Conservation (phyloP, 2,113 vertebrate genomes). For the Athene cunicularia region DNA sequence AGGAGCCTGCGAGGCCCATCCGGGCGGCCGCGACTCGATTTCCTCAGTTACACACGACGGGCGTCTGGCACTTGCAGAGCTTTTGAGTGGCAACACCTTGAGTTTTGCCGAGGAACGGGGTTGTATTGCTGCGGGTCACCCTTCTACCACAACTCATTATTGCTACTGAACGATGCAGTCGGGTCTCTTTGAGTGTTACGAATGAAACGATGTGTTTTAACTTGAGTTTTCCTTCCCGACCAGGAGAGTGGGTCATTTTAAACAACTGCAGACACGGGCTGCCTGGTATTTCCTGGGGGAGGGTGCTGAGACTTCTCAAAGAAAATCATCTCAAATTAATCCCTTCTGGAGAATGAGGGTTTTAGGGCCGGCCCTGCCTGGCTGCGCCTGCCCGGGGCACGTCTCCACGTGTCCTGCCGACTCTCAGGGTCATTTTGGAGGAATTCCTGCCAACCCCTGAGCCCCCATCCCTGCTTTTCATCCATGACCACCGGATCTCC, state of each 20-base stretch:
- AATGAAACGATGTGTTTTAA: not conserved
- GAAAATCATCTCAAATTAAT: not conserved
- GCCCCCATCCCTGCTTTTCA: not conserved
- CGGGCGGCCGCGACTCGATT: too few species aligned
- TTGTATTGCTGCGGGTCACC: not conserved
- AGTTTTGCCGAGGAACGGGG: not conserved
- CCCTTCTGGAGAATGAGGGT: not conserved
- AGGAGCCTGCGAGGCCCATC: not conserved
- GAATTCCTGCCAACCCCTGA: not conserved
- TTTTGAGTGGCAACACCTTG: not conserved
- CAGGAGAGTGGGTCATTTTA: not conserved
- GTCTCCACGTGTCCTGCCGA: rapidly evolving
- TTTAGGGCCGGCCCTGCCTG: rapidly evolving
- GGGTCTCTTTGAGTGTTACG: not conserved
- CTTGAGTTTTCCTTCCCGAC: not conserved
- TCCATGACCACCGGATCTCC: not conserved
- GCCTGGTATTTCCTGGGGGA: not conserved
- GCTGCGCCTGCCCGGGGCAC: rapidly evolving
- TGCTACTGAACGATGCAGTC: not conserved
- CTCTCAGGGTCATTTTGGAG: not conserved
- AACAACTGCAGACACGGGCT: not conserved
- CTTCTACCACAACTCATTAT: rapidly evolving
- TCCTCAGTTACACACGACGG: not conserved
- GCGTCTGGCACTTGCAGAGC: not conserved
- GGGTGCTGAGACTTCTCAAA: not conserved